phyloP scores from a whole-genome alignment of 2,113 vertebrate species.

The Sinocyclocheilus anshuiensis region DNA sequence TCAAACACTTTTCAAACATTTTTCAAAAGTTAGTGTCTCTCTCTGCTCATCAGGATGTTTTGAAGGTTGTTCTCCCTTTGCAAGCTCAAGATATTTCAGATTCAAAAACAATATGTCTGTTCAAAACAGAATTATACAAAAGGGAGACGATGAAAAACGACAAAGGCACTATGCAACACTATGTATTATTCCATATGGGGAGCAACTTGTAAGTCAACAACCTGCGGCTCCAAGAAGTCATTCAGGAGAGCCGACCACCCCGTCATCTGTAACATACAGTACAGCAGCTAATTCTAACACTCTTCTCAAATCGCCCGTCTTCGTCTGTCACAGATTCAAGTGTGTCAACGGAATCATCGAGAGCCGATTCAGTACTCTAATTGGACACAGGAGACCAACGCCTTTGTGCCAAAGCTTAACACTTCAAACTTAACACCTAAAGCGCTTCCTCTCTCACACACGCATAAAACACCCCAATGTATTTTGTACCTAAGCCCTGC shows the following conservation, averaged over 20 bases:
- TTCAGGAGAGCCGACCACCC: background rate
- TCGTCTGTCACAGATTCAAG: slow-evolving; percentile 19
- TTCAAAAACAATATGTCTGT: slow-evolving; percentile 28
- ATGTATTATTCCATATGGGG: background rate
- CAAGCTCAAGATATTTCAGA: background rate
- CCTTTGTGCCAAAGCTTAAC: slow-evolving; percentile 25
- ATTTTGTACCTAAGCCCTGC: slow-evolving; percentile 19
- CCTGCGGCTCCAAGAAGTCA: background rate
- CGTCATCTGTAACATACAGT: background rate
- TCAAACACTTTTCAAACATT: background rate
- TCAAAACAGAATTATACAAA: background rate
- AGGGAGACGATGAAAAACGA: background rate
- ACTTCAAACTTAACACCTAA: slow-evolving; percentile 31
- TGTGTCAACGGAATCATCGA: background rate
- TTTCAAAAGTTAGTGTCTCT: background rate
- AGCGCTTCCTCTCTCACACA: background rate
- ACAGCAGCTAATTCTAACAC: slow-evolving; percentile 21
- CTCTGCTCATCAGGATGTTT: background rate
- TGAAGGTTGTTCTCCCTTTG: background rate
- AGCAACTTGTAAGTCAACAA: slow-evolving; percentile 10
- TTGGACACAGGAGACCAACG: slow-evolving; percentile 17
- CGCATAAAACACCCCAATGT: background rate
- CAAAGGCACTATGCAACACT: background rate
- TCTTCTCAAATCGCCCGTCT: background rate
- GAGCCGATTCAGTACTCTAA: slow-evolving; percentile 9